Base-by-base conservation (phyloP, 2,797 vertebrate species). In the Xiphorhynchus erythropygius region DNA sequence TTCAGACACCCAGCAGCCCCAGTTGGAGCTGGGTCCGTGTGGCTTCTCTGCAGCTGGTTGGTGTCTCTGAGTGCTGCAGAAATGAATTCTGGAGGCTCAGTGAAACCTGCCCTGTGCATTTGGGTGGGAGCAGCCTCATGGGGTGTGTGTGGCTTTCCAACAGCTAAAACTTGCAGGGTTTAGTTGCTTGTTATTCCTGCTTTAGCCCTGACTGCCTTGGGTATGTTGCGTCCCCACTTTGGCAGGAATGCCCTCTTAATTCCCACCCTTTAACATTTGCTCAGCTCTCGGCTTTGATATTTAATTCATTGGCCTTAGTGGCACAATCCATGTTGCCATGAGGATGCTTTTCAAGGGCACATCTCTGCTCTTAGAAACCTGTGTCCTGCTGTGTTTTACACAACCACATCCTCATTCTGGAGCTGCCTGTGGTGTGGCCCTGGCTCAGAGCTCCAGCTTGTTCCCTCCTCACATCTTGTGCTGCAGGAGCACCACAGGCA, bases 281-380 rank as follows among this genome's bases (percentile, higher is more conserved):
- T 56, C 62, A 18, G 56, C 28, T 30, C 50, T 73, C 46, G 22
- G 19, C 79, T 91, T 90, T 69, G 88, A 82, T 94, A 90, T 91
- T 94, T 95, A 90, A 91, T 90, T 95, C 52, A 95, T 91, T 69
- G 41, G 35, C 68, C 86, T 32, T 56, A 90, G 87, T 93, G 74
- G 62, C 85, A 65, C 37, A 55, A 44, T n/a, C 68, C 65, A 1
- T 4, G 91, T 88, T 95, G 93, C 95, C 88, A 65, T 86, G 91
- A 94, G 87, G 64, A 88, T 63, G 76, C 69, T 90, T 91, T 83
- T 77, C 87, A 60, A 71, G 84, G 91, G 68, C 76, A 35, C 64
- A 3, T 50, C 73, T 42, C 79, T 75, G 92, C 68, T 87, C 78
- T 79, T 14, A 56, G 89, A 63, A 87, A 12, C 16, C 15, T 50